Evolutionary conservation across 1,140 invertebrate genomes (phyloP).

Genomic region (Scaptomyza hsui): DNA sequence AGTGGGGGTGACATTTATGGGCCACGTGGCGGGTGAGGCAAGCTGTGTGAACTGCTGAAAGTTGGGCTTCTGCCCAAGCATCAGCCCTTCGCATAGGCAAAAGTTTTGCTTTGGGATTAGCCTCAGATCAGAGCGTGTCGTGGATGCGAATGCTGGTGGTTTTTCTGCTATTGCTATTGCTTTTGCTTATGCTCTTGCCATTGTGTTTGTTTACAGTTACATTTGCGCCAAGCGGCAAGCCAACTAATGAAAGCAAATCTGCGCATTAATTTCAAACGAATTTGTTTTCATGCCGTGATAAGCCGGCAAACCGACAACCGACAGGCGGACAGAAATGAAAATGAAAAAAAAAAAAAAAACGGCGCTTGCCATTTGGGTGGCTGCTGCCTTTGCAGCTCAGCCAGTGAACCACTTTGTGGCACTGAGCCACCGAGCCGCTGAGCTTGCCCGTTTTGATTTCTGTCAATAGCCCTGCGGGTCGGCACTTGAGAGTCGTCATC

Average conservation of each 20-base stretch:
- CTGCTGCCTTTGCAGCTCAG: slow-evolving; percentile 22
- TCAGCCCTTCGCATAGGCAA: slow-evolving; percentile 57
- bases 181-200: slow-evolving; percentile 20
- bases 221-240: slow-evolving; percentile 62
- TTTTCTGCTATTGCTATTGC: slow-evolving; percentile 26
- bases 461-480: slow-evolving; percentile 76
- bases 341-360: slow-evolving; percentile 23
- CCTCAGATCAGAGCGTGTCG: slow-evolving; percentile 53
- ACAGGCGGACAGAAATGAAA: slow-evolving; percentile 10
- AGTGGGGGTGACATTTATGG: slow-evolving; percentile 17
- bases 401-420: background rate
- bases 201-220: slow-evolving; percentile 76
- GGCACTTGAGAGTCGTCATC: slow-evolving; percentile 71
- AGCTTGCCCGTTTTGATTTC: slow-evolving; percentile 72
- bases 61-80: slow-evolving; percentile 21
- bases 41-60: slow-evolving; percentile 32
- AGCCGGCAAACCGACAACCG: slow-evolving; percentile 54
- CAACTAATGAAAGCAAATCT: slow-evolving; percentile 83
- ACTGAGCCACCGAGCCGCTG: slow-evolving; percentile 24
- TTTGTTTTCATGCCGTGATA: slow-evolving; percentile 83
- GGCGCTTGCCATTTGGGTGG: slow-evolving; percentile 72
- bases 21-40: slow-evolving; percentile 55
- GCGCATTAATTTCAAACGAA: slow-evolving; percentile 83
- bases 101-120: slow-evolving; percentile 79
- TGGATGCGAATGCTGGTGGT: slow-evolving; percentile 61